Evolutionary conservation across 2,888 invertebrate genomes (phyloP), one percentile per base, ranked within the genome.

Genomic region (Pediacus dermestoides): DNA sequence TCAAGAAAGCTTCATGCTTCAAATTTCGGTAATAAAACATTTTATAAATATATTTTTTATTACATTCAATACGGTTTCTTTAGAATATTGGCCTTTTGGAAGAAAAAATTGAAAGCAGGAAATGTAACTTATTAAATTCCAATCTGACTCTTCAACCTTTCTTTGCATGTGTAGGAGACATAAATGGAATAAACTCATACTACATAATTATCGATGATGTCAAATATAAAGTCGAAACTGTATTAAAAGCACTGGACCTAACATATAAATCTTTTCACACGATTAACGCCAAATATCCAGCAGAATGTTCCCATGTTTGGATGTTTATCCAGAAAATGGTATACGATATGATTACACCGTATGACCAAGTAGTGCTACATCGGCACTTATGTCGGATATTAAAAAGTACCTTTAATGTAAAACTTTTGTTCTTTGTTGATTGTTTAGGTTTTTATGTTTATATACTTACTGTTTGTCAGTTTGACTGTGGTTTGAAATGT

Each of bases 71-170:
- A 18, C 6, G n/a, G 6, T 18, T 18, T 18, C 21, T 7, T 6
- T 7, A 18, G 6, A 7, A 6, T 18, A n/a, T 7, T 18, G 21
- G n/a, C 6, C 6, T 18, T 18, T n/a, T 7, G n/a, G 6, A 6
- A 6, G 21, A 6, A 7, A 18, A 7, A 18, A 7, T n/a, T 18
- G 21, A 18, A n/a, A 18, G 21, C 6, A 18, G 21, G n/a, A 18
- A 18, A n/a, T n/a, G 21, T n/a, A n/a, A n/a, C 21, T 18, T 18
- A n/a, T 18, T 7, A 6, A 18, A 18, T 6, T 7, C 6, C 21
- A 18, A 18, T n/a, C n/a, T 18, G n/a, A 18, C 21, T 18, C 21
- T 18, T 18, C 21, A 18, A 18, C 21, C 21, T 6, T 18, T 6
- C 21, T 18, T 18, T n/a, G n/a, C n/a, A 7, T 18, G 6, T 7